Percentiles rank a stretch among this genome's conserved stretches.
phyloP scores from a whole-genome alignment of 2,113 vertebrate species.

The Rhinolophus sinicus region DNA sequence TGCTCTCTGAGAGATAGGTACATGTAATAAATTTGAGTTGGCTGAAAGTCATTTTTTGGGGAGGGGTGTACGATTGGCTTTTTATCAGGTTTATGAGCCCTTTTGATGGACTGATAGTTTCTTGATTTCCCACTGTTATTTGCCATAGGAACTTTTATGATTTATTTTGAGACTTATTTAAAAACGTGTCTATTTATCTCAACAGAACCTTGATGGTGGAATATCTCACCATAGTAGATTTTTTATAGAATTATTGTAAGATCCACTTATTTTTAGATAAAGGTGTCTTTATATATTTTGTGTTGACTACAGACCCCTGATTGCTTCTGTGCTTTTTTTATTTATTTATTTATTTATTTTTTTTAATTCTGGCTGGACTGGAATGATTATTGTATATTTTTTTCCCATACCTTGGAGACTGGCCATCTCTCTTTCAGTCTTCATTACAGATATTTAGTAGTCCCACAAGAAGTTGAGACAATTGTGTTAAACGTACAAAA shows the following conservation, averaged over 20 bases:
- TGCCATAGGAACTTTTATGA: background rate
- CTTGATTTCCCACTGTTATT: constrained; percentile 45
- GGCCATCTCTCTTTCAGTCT: constrained; percentile 44
- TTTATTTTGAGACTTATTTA: constrained; percentile 69
- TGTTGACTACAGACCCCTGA: constrained; percentile 16
- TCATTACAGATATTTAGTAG: constrained; percentile 49
- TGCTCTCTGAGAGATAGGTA: background rate
- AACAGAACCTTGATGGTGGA: constrained; percentile 36
- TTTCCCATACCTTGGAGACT: background rate
- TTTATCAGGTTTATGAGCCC: constrained; percentile 56
- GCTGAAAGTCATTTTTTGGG: background rate
- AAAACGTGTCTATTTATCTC: constrained; percentile 63
- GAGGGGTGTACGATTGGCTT: background rate
- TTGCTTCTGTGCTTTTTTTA: background rate
- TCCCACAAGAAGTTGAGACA: background rate
- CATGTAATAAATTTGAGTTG: constrained; percentile 37
- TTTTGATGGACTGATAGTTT: constrained; percentile 59
- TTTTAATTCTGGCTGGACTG: background rate
- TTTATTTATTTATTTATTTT: too few species aligned
- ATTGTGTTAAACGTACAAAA: constrained; percentile 29
- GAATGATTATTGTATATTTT: constrained; percentile 12
- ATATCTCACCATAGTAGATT: constrained; percentile 25
- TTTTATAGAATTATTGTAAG: constrained; percentile 53
- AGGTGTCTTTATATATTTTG: constrained; percentile 46
- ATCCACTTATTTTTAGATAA: constrained; percentile 62